Evolutionary conservation across 2,797 vertebrate genomes (phyloP).

Genomic region (Urosaurus nigricauda): DNA sequence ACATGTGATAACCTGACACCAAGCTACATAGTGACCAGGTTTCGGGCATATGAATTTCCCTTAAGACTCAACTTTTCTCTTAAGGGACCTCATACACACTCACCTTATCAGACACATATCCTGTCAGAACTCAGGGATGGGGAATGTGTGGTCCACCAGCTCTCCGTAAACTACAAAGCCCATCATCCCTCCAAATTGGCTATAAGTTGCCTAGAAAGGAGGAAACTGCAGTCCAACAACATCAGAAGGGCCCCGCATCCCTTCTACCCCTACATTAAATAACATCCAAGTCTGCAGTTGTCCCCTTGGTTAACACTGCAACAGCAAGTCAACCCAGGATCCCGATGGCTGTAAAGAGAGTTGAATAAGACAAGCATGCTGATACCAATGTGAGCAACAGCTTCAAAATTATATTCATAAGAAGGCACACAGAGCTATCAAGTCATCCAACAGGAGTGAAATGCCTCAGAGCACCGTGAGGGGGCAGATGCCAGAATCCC

Average conservation of each 20-base stretch:
- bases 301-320: background rate
- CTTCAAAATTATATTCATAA: slow-evolving; percentile 27
- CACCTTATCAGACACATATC: background rate
- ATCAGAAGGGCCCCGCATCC: background rate
- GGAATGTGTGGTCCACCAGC: too few relatives aligned
- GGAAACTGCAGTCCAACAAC: too few relatives aligned
- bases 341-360: background rate
- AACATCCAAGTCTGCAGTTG: background rate
- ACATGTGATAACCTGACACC: too few relatives aligned
- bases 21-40: background rate
- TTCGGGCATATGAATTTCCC: background rate
- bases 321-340: background rate
- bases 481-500: slow-evolving; percentile 16
- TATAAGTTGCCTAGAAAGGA: too few relatives aligned
- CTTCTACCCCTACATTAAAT: background rate
- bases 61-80: background rate
- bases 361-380: background rate
- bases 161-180: too few relatives aligned
- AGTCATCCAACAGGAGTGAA: background rate
- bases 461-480: background rate
- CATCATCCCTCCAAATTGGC: too few relatives aligned
- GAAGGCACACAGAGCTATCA: background rate
- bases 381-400: background rate
- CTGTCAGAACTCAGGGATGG: too few relatives aligned
- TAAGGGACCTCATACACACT: background rate